Base-by-base conservation (phyloP, 2,113 vertebrate genomes). In the Psittacula cyanocephala region DNA sequence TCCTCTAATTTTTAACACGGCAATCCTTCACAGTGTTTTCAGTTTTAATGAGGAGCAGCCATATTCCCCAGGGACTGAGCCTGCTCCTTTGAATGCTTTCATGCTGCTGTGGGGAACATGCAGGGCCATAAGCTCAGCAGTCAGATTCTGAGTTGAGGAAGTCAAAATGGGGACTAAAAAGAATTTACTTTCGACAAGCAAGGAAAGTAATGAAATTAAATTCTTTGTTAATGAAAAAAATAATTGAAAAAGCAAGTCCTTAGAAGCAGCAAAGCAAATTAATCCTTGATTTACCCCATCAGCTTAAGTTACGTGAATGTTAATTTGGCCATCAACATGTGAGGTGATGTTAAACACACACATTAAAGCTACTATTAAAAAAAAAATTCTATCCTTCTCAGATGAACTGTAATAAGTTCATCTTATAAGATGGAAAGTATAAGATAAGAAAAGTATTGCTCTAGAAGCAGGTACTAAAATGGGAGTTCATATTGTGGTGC, bases 41-140 rank as follows among this genome's bases (percentile, higher is more conserved):
- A 53, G 3, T 60, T 91, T 84, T 86, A 76, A 81, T 22, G 35
- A 81, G 52, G 37, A 91, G 29, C 62, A 79, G 69, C 28, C 47
- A 33, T 37, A 63, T 60, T 88, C 55, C 43, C 23, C n/a, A 55
- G 46, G 12, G 71, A 44, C 16, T 0, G 0, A 47, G 28, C 39
- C 52, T 10, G 9, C n/a, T 27, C 15, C 2, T 1, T 24, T 43
- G 55, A 80, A 47, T 10, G 7, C 22, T 81, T 91, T 46, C 52
- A 44, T 28, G 43, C 11, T 78, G 50, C 64, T 74, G 15, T 2
- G 1, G 22, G 59, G 13, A 64, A 19, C 25, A 39, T 1, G 2
- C 7, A 71, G 55, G 16, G 20, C 41, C 2, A 1, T 27, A 81
- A 92, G 47, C 23, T 74, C 71, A 65, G n/a, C 59, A 85, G 41